phyloP scores from a whole-genome alignment of 2,797 vertebrate species.

The Smutsia gigantea region DNA sequence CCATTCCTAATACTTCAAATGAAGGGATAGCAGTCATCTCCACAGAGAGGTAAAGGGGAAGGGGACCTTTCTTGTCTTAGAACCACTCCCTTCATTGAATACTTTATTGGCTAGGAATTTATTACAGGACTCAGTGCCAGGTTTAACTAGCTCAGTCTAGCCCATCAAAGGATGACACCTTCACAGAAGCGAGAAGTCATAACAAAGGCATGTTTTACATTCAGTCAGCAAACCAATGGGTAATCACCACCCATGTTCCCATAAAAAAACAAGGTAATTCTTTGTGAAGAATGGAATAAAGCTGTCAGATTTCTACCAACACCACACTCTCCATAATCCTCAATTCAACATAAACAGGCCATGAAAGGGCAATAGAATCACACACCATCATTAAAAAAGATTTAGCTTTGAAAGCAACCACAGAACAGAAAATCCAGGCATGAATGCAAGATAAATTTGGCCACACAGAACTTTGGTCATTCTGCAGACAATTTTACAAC shows the following conservation, averaged over 20 bases:
- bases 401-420: slow-evolving; percentile 24
- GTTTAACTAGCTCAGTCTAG: slow-evolving; percentile 47
- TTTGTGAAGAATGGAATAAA: slow-evolving; percentile 54
- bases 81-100: neutral
- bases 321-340: slow-evolving; percentile 24
- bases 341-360: neutral
- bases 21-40: neutral
- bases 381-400: slow-evolving; percentile 31
- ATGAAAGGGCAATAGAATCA: slow-evolving; percentile 21
- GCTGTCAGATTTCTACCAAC: neutral
- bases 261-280: slow-evolving; percentile 28
- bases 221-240: slow-evolving; percentile 20
- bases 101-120: slow-evolving; percentile 16
- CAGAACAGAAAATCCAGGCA: slow-evolving; percentile 41
- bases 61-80: neutral
- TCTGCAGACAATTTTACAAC: neutral
- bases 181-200: slow-evolving; percentile 55
- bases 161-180: slow-evolving; percentile 44
- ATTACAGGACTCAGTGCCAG: slow-evolving; percentile 27
- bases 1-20: neutral
- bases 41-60: neutral
- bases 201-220: slow-evolving; percentile 67
- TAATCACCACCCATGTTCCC: slow-evolving; percentile 30
- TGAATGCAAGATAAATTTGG: neutral
- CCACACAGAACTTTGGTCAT: neutral